A percentile compares a stretch with the other conserved stretches of the same genome.
phyloP scores from a whole-genome alignment of 2,888 invertebrate species.

The Sepiola atlantica region DNA sequence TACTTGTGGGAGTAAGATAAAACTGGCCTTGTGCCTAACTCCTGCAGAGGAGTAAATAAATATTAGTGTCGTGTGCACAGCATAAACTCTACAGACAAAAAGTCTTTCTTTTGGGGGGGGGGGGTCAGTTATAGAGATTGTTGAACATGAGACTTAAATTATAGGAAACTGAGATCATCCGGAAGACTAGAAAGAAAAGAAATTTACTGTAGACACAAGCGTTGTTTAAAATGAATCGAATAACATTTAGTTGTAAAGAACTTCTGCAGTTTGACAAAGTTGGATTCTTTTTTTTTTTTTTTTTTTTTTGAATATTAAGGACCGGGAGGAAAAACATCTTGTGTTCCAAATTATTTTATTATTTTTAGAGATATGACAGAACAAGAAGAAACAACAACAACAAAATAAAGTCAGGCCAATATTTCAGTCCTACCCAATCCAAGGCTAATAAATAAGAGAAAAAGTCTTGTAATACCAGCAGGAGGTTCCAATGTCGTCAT shows the following conservation, averaged over 20 bases:
- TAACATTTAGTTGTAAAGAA: neutral
- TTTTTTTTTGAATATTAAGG: neutral
- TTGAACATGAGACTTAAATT: neutral
- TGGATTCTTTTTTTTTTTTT: neutral
- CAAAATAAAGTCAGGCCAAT: neutral
- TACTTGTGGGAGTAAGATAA: no score
- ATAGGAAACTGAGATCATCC: neutral
- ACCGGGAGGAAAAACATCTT: neutral
- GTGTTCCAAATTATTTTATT: neutral
- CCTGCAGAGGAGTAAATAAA: no score
- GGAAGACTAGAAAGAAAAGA: neutral
- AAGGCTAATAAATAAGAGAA: neutral
- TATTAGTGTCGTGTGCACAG: neutral
- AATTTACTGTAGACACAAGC: neutral
- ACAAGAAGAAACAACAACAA: neutral
- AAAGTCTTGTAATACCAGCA: slow-evolving; percentile 10
- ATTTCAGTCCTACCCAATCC: slow-evolving; percentile 3
- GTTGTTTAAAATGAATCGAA: neutral
- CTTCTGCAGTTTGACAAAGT: neutral
- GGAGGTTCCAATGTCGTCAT: neutral
- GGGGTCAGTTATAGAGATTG: neutral
- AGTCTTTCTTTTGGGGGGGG: no score
- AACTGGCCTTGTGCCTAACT: no score
- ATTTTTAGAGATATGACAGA: neutral
- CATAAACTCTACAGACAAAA: neutral